Evolutionary conservation across 1,140 invertebrate species (phyloP).

Genomic region (Sinella curviseta): DNA sequence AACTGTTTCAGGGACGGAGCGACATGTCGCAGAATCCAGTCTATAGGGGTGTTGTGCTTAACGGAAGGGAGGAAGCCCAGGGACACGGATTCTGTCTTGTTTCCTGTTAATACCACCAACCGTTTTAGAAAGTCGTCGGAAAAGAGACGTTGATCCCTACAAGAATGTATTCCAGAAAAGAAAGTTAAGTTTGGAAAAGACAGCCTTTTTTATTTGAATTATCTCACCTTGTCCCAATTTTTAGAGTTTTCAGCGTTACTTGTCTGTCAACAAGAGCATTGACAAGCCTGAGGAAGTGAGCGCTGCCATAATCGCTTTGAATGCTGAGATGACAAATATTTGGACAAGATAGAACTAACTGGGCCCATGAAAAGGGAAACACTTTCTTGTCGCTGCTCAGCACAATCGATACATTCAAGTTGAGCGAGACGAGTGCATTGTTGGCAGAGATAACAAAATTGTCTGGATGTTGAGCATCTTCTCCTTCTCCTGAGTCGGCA

Average conservation of each 20-base stretch:
- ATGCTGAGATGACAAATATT: background rate
- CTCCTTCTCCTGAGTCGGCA: too few species aligned
- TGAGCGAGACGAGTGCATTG: background rate
- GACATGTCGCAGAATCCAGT: background rate
- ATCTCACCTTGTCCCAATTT: conserved; percentile 1
- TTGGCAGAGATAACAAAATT: too few species aligned
- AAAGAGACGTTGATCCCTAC: background rate
- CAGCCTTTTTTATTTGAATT: background rate
- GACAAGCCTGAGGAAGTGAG: background rate
- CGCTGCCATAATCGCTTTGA: background rate
- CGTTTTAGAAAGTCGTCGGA: background rate
- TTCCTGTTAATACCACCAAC: background rate
- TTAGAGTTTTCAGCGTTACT: background rate
- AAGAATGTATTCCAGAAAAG: too few species aligned
- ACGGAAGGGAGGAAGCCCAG: background rate
- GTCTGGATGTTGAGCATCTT: too few species aligned
- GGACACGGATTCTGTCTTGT: background rate
- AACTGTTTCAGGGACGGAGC: background rate
- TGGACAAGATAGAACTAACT: background rate
- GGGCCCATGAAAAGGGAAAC: background rate
- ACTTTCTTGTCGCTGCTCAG: conserved; percentile 1
- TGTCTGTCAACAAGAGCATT: background rate
- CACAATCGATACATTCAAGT: background rate
- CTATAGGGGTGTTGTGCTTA: background rate
- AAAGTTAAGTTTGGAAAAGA: too few species aligned